Evolutionary conservation across 2,113 vertebrate species (phyloP).

Genomic region (Furnarius figulus): DNA sequence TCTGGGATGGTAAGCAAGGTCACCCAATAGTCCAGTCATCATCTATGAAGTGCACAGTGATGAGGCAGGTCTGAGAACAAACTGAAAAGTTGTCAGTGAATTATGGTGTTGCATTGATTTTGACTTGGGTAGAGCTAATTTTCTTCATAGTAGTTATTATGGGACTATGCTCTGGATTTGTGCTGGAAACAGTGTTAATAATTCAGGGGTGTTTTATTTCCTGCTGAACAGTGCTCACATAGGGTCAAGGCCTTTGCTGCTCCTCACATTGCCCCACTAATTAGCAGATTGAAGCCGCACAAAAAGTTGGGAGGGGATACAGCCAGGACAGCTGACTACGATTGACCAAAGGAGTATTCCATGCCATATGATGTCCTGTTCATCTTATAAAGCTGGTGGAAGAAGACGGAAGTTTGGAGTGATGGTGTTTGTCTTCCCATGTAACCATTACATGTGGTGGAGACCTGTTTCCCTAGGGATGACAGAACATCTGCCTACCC

Average conservation of each 20-base stretch:
- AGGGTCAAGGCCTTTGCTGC: not conserved
- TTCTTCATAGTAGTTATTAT: not conserved
- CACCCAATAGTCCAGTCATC: not conserved
- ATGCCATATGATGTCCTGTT: not conserved
- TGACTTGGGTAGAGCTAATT: not conserved
- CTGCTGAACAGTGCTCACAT: not conserved
- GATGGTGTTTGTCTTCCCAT: not conserved
- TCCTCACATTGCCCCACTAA: not conserved
- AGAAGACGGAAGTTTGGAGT: not conserved
- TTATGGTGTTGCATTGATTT: not conserved
- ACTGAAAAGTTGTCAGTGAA: not conserved
- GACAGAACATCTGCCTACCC: not conserved
- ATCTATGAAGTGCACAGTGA: not conserved
- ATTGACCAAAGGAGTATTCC: not conserved
- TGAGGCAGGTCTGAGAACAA: not conserved
- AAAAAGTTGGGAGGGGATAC: not conserved
- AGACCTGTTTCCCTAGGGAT: not conserved
- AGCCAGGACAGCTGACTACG: not conserved
- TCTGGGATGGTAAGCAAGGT: not conserved
- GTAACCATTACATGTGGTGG: not conserved
- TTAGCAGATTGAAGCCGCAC: not conserved
- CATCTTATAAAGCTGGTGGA: not conserved
- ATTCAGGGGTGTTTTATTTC: not conserved
- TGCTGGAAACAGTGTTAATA: not conserved
- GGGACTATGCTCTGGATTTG: not conserved